Conservation (phyloP, 1,140 invertebrate species). For the Lepidostoma basale region DNA sequence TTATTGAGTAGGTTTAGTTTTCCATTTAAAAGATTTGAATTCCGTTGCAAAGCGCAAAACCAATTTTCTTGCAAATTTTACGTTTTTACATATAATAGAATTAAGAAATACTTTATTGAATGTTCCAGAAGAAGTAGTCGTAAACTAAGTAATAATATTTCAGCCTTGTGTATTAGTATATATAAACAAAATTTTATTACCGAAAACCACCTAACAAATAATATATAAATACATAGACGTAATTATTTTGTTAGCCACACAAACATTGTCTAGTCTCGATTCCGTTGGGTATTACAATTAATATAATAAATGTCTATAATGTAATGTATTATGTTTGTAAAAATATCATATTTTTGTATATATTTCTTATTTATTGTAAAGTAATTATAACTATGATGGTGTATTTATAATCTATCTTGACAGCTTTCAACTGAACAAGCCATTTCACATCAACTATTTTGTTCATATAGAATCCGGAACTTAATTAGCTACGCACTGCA, state of each 20-base stretch:
- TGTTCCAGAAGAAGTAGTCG: neutral
- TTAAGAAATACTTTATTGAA: neutral
- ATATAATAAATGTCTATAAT: conserved; percentile 19
- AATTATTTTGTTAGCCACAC: conserved; percentile 2
- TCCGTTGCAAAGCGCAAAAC: too few species aligned
- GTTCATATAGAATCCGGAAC: too few species aligned
- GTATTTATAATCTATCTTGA: conserved; percentile 2
- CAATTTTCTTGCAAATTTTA: too few species aligned
- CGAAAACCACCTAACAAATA: conserved; percentile 18
- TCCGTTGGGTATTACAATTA: conserved; percentile 4
- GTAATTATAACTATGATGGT: conserved; percentile 1
- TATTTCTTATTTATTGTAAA: conserved; percentile 23
- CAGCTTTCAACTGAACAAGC: conserved; percentile 22
- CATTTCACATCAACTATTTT: too few species aligned
- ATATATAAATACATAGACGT: neutral
- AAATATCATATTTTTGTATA: conserved; percentile 24
- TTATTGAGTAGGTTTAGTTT: too few species aligned
- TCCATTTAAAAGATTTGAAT: too few species aligned
- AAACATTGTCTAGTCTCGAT: neutral
- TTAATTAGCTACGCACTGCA: too few species aligned
- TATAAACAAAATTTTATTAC: conserved; percentile 13
- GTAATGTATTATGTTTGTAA: conserved; percentile 20
- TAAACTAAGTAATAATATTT: neutral
- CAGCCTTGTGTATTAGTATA: conserved; percentile 12
- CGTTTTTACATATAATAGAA: too few species aligned